A percentile compares a stretch with the other conserved stretches of the same genome.
Conservation (phyloP, 2,113 vertebrate species). For the Zapornia atra region DNA sequence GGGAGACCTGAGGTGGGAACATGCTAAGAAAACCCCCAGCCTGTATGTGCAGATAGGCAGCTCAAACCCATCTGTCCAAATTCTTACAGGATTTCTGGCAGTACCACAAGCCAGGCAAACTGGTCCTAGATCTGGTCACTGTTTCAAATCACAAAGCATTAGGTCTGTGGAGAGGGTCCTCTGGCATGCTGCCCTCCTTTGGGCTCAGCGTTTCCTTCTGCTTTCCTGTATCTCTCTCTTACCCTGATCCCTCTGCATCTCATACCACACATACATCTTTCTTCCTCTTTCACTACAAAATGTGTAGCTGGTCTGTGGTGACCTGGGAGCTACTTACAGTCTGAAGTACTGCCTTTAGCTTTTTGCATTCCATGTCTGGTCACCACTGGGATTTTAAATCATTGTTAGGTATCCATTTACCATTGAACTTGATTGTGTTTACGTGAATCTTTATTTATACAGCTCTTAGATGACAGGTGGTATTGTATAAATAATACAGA, state of each 20-base stretch:
- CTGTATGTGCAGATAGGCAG: background rate
- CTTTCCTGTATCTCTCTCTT: background rate
- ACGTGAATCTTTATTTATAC: background rate
- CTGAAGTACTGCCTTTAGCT: background rate
- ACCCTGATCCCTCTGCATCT: background rate
- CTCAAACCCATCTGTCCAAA: background rate
- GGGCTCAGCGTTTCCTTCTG: background rate
- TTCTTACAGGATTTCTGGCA: background rate
- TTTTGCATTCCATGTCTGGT: background rate
- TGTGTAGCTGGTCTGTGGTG: background rate
- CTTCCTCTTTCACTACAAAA: background rate
- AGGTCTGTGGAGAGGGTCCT: background rate
- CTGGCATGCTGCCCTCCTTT: background rate
- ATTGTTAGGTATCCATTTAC: background rate
- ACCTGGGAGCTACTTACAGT: background rate
- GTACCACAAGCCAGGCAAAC: background rate
- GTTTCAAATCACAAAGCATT: background rate
- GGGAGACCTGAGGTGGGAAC: background rate
- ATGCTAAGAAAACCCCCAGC: background rate
- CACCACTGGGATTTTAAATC: background rate
- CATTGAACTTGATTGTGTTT: background rate
- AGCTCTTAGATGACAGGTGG: background rate
- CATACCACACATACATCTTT: background rate
- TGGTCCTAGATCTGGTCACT: background rate
- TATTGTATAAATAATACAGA: background rate